Conservation (phyloP, 1,140 invertebrate species). For the Charaxes varanes region DNA sequence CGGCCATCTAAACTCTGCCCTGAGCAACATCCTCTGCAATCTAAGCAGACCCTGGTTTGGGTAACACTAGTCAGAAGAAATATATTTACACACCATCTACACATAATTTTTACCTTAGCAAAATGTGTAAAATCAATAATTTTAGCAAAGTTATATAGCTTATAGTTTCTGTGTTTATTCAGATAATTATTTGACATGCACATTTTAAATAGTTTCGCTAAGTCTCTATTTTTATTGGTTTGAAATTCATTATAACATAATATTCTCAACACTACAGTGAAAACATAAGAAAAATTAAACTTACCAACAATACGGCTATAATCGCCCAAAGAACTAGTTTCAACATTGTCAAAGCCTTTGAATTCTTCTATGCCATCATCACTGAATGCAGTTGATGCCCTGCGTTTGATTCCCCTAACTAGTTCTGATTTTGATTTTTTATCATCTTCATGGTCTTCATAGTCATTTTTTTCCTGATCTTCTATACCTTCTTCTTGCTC, state of each 20-base stretch:
- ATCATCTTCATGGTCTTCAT: conserved; percentile 2
- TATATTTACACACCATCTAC: no score
- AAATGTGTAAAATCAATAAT: no score
- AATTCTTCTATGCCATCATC: conserved; percentile 49
- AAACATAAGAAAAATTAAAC: conserved; percentile 10
- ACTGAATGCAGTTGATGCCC: conserved; percentile 51
- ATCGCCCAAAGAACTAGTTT: conserved; percentile 27
- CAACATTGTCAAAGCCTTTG: conserved; percentile 45
- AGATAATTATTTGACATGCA: no score
- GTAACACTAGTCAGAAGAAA: no score
- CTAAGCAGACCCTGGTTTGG: no score
- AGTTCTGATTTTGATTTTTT: conserved; percentile 12
- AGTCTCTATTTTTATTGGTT: no score
- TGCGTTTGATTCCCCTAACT: conserved; percentile 39
- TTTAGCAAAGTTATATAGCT: no score
- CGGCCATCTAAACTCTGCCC: no score
- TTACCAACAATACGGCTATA: conserved; percentile 50
- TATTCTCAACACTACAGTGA: background rate
- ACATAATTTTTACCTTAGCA: no score
- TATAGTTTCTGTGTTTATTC: no score
- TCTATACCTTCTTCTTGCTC: background rate
- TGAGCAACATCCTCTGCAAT: no score
- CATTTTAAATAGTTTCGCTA: no score
- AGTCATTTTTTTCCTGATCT: background rate
- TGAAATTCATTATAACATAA: background rate